Percentiles rank a stretch among this genome's conserved stretches.
Evolutionary conservation across 1,140 invertebrate species (phyloP).

Genomic region (Caenorhabditis brenneri): DNA sequence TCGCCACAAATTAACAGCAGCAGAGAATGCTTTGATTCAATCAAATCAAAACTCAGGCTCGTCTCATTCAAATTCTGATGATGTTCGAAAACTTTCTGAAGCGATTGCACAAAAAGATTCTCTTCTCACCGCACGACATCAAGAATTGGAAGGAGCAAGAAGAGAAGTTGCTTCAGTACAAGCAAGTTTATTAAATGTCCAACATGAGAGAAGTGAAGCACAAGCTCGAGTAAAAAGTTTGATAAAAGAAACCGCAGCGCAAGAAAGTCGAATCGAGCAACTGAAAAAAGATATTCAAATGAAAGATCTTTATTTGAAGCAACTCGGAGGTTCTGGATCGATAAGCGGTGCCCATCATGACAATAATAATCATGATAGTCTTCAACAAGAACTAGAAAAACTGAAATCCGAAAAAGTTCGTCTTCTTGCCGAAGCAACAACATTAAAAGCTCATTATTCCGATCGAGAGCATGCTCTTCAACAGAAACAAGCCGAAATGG

Average conservation of each 20-base stretch:
- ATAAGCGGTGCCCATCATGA: background rate
- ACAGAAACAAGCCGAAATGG: background rate
- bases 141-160: slow-evolving; percentile 25
- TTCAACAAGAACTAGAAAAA: background rate
- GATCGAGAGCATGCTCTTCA: slow-evolving; percentile 14
- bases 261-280: background rate
- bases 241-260: slow-evolving; percentile 17
- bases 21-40: background rate
- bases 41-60: background rate
- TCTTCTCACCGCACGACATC: background rate
- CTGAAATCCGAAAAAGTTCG: background rate
- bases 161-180: slow-evolving; percentile 32
- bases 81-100: background rate
- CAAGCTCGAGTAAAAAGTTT: slow-evolving; percentile 42
- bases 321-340: background rate
- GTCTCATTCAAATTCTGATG: background rate
- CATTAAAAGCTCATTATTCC: background rate
- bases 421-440: background rate
- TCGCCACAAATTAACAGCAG: background rate
- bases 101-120: background rate
- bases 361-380: background rate
- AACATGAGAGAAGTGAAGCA: slow-evolving; percentile 48
- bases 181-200: background rate
- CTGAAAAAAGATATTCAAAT: slow-evolving; percentile 49
- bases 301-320: slow-evolving; percentile 47